Conservation (phyloP, 2,888 invertebrate genomes). For the Sclerodermus sp. region DNA sequence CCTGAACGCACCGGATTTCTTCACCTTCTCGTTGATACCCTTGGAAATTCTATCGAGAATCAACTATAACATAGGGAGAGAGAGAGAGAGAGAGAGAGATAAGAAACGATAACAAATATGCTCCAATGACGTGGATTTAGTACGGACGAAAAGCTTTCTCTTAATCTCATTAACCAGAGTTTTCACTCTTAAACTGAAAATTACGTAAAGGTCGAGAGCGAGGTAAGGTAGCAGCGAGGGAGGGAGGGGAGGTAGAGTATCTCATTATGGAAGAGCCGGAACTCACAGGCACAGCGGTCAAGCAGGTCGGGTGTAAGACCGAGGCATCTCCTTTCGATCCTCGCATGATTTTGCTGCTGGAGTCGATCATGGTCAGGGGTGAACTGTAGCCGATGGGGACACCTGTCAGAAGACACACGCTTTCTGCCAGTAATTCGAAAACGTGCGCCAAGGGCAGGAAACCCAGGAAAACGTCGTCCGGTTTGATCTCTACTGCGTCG, state of each 20-base stretch:
- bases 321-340: conserved; percentile 94
- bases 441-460: conserved; percentile 97
- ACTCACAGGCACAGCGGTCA: conserved; percentile 93
- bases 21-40: conserved; percentile 92
- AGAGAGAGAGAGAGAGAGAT: too few relatives aligned
- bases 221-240: too few relatives aligned
- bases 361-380: conserved; percentile 88
- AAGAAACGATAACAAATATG: too few relatives aligned
- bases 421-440: conserved; percentile 91
- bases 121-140: too few relatives aligned
- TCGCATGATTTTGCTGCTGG: conserved; percentile 92
- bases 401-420: conserved; percentile 80
- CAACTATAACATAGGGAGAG: too few relatives aligned
- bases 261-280: background rate
- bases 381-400: conserved; percentile 96
- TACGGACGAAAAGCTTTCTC: too few relatives aligned
- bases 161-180: too few relatives aligned
- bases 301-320: conserved; percentile 86
- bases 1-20: conserved; percentile 76
- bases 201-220: too few relatives aligned
- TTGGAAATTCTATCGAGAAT: conserved; percentile 98
- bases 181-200: too few relatives aligned
- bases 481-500: conserved; percentile 72
- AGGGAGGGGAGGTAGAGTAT: too few relatives aligned
- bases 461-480: conserved; percentile 85